Conservation (phyloP, 2,113 vertebrate genomes). For the rabbit (Oryctolagus cuniculus) region DNA sequence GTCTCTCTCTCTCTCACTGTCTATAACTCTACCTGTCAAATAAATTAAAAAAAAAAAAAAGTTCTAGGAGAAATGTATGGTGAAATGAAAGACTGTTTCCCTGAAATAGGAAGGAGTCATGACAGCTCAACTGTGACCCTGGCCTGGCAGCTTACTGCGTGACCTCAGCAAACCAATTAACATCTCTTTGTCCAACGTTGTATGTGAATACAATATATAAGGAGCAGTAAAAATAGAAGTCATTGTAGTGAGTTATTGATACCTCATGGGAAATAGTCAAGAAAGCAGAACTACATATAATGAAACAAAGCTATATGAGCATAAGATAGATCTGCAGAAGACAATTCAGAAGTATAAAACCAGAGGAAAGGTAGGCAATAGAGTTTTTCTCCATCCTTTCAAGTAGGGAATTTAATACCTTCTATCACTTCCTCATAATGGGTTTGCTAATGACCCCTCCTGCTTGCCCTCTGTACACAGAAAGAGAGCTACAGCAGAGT, state of each 20-base stretch:
- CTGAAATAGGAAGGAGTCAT: not conserved
- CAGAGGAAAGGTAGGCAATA: not conserved
- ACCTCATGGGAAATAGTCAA: not conserved
- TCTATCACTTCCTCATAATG: not conserved
- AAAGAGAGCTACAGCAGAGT: not conserved
- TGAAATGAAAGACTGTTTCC: not conserved
- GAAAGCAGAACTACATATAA: not conserved
- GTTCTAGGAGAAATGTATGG: not conserved
- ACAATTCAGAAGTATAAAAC: conserved; percentile 9
- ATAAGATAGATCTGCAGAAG: not conserved
- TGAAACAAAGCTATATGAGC: conserved; percentile 7
- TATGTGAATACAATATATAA: not conserved
- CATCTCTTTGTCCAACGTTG: not conserved
- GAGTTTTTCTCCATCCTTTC: not conserved
- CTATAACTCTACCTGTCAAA: too few relatives aligned
- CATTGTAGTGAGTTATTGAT: not conserved
- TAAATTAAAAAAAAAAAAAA: too few relatives aligned
- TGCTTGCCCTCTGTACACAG: not conserved
- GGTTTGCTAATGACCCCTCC: not conserved
- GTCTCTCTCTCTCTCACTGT: too few relatives aligned
- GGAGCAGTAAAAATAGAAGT: not conserved
- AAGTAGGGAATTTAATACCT: not conserved
- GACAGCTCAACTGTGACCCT: not conserved
- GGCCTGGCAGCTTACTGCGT: not conserved
- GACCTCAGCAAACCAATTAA: not conserved